Base-by-base conservation (phyloP, 2,888 invertebrate genomes). In the Nomada fabriciana region DNA sequence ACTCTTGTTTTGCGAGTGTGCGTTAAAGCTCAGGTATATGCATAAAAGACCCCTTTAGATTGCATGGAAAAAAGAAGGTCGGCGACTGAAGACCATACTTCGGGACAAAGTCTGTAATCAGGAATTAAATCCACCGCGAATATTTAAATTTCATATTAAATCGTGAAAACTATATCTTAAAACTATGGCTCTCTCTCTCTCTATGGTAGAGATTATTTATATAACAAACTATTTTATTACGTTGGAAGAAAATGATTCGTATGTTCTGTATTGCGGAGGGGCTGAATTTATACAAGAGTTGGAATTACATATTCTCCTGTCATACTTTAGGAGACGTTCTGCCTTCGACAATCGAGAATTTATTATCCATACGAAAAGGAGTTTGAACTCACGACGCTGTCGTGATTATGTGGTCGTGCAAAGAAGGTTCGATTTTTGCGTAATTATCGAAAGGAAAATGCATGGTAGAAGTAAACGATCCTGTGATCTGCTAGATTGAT, bases 1-100 rank as follows among this genome's bases (percentile, higher is more conserved):
- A 42, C 13, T 55, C 57, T n/a, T 60, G 23, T 75, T 70, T 57
- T 43, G 23, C 60, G 18, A n/a, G 57, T 53, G 23, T 13, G 11
- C 59, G 15, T 15, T 15, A 15, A 15, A 5, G 55, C n/a, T 2
- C 15, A 2, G 15, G n/a, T n/a, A 4, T 15, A 23, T 15, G 7
- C 67, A n/a, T 9, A n/a, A n/a, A 50, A 7, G 18, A 13, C n/a
- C 20, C 15, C 20, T 43, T 59, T 59, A 0, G 7, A 36, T 13
- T 20, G 23, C 10, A 13, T 9, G 20, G 23, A 13, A 61, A 71
- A 36, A 43, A 50, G 25, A 42, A 13, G 13, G 47, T 59, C 47
- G 11, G 2, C 29, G 9, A 13, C 36, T 20, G 36, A 47, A 11
- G 23, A 57, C 2, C 13, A 36, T 73, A 60, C 13, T n/a, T 15